Conservation (phyloP, 2,797 vertebrate species). For the Xerus rutilus region DNA sequence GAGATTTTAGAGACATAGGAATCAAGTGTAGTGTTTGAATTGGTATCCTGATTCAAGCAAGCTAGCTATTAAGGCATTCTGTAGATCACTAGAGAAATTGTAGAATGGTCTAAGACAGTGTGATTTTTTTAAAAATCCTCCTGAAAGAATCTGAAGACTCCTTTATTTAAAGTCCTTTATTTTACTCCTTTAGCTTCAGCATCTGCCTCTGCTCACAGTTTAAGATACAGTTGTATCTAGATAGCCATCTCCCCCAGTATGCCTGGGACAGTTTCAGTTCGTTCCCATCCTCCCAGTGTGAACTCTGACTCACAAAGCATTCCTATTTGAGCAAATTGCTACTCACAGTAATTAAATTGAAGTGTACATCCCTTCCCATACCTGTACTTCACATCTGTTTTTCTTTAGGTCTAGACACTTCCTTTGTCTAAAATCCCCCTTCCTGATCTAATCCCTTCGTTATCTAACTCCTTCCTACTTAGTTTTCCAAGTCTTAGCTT, state of each 20-base stretch:
- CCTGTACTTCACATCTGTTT: neutral
- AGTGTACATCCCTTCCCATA: neutral
- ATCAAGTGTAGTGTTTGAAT: neutral
- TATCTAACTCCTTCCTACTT: neutral
- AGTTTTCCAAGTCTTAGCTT: neutral
- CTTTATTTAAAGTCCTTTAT: neutral
- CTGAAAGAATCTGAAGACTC: neutral
- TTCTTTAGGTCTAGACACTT: neutral
- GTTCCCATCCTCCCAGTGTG: neutral
- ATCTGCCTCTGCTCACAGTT: neutral
- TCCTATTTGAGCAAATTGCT: neutral
- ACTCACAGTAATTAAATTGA: rapidly evolving
- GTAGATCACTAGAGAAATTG: neutral
- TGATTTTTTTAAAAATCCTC: neutral
- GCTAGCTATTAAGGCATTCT: neutral
- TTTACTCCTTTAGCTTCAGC: neutral
- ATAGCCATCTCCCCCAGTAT: neutral
- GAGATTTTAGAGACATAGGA: neutral
- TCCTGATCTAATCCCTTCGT: neutral
- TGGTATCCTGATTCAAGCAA: neutral
- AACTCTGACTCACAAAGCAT: neutral
- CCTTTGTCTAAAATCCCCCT: neutral
- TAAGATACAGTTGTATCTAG: neutral
- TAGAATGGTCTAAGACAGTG: too few relatives aligned
- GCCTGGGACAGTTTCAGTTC: neutral